phyloP scores from a whole-genome alignment of 2,888 invertebrate genomes.

The Phaedon cochleariae region DNA sequence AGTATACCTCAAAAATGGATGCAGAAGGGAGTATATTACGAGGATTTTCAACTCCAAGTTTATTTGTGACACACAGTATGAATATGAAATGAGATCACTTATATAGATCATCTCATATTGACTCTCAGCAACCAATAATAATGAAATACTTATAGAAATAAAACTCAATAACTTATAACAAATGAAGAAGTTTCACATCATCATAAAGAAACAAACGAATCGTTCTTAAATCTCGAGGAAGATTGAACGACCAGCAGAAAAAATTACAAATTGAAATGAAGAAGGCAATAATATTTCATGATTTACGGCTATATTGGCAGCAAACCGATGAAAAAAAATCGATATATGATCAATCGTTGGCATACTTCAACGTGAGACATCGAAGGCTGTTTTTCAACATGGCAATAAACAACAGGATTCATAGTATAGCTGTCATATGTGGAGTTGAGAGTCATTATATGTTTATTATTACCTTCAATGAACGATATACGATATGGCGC shows the following conservation, averaged over 20 bases:
- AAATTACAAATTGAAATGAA: conserved; percentile 38
- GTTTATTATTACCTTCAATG: conserved; percentile 41
- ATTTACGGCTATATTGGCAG: conserved; percentile 43
- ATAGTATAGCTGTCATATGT: conserved; percentile 51
- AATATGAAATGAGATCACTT: too few relatives aligned
- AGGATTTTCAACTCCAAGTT: too few relatives aligned
- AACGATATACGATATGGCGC: conserved; percentile 38
- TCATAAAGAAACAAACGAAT: conserved; percentile 23
- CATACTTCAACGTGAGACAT: conserved; percentile 58
- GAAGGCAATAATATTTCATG: conserved; percentile 41
- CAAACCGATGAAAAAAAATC: conserved; percentile 49
- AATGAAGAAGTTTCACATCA: conserved; percentile 10
- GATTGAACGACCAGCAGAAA: conserved; percentile 18
- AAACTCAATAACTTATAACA: too few relatives aligned
- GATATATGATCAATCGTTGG: conserved; percentile 57
- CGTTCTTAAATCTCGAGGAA: conserved; percentile 20
- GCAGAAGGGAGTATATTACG: too few relatives aligned
- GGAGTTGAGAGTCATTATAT: conserved; percentile 41
- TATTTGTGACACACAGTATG: too few relatives aligned
- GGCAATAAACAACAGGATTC: conserved; percentile 57
- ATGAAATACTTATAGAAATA: too few relatives aligned
- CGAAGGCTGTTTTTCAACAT: conserved; percentile 54
- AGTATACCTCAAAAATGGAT: too few relatives aligned
- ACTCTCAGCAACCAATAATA: too few relatives aligned
- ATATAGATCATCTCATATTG: too few relatives aligned